Base-by-base conservation (phyloP, 2,888 invertebrate genomes). In the Apoderus coryli region DNA sequence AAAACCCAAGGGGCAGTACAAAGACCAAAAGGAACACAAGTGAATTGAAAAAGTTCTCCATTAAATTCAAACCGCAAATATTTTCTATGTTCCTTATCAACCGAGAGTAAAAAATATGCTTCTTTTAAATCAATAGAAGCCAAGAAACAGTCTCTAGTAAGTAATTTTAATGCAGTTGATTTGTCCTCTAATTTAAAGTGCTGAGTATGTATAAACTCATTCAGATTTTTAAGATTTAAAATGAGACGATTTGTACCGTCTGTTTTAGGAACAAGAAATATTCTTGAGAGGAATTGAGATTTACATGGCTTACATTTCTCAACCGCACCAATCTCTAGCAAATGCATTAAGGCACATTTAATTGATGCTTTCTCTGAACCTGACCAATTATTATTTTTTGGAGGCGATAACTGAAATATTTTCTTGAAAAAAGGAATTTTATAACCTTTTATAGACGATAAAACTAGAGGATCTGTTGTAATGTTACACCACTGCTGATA, bases 151-250 rank as follows among this genome's bases (percentile, higher is more conserved):
- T 28, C 14, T 16, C 13, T 10, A 6, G 16, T 22, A 7, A 45
- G 32, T 11, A 45, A 22, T 11, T 37, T 28, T 2, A 32, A 30
- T 1, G 36, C 41, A 2, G 40, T 39, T 34, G 33, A 33, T 22
- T 33, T 32, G 32, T 44, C 40, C 25, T 45, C 43, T 22, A 44
- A 31, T 36, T 47, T 45, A 29, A 47, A 46, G 32, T 47, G 43
- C 5, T 37, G 10, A 4, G 37, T 35, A 12, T 24, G 14, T 10
- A 47, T 27, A 29, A 32, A 47, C 24, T 35, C 25, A 25, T 45
- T 45, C 11, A 45, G 27, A 1, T 26, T 10, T 31, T 42, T 44
- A 13, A 42, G 30, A 26, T 37, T 35, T 16, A 37, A 22, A 28
- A 37, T 37, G n/a, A 37, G 16, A n/a, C 34, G 13, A 15, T 10